These are phyloP conservation scores for Pseudobourletiella spinata DNA, from an alignment of 1,140 invertebrate genomes.

Conservation along the genomic window DNA sequence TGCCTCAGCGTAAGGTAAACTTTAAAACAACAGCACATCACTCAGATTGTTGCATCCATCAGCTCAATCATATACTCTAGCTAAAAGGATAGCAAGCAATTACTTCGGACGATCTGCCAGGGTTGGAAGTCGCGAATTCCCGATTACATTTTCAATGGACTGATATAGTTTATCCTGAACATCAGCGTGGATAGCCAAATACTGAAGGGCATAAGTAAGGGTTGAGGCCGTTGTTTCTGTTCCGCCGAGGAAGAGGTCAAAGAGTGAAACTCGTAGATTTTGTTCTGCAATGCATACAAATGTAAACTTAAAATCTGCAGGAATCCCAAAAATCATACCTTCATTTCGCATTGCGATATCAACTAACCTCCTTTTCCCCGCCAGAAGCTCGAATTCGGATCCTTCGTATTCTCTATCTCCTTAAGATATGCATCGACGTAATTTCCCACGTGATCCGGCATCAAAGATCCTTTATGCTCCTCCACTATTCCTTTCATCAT, in stretches of 20 bases:
- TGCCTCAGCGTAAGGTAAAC: constrained; percentile 26
- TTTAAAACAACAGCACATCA: neutral
- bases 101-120: constrained; percentile 4
- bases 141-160: constrained; percentile 52
- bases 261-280: neutral
- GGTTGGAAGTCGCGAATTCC: constrained; percentile 36
- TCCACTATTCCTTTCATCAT: neutral
- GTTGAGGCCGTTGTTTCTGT: constrained; percentile 55
- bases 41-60: neutral
- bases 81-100: neutral
- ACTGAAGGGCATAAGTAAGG: constrained; percentile 49
- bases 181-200: constrained; percentile 47
- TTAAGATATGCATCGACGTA: constrained; percentile 20
- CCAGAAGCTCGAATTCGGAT: constrained; percentile 19
- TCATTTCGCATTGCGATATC: neutral
- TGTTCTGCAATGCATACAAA: neutral
- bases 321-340: neutral
- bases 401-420: constrained; percentile 9
- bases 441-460: constrained; percentile 5
- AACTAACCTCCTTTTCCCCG: constrained; percentile 9
- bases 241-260: constrained; percentile 40
- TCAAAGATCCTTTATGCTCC: constrained; percentile 4
- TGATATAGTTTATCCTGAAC: constrained; percentile 53
- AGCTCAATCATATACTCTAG: neutral
- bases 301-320: neutral